These are phyloP conservation scores for Notoglanidium macrostoma DNA, from an alignment of 2,797 vertebrate species.

Conservation along the genomic window DNA sequence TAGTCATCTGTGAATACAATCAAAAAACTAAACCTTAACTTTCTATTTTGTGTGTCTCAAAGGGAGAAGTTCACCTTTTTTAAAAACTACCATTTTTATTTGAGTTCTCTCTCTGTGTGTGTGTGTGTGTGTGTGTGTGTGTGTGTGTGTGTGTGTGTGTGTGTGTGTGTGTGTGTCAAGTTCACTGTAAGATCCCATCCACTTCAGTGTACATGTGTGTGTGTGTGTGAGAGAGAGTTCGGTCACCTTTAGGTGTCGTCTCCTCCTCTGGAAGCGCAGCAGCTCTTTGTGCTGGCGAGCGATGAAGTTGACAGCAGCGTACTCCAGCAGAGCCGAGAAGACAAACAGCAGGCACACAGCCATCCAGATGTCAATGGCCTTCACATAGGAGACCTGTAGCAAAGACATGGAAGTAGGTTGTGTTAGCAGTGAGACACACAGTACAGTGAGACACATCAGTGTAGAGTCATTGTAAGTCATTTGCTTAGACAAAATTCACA, in stretches of 20 bases:
- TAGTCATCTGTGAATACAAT: too few relatives aligned
- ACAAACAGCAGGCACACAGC: conserved; percentile 96
- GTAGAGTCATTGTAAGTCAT: conserved; percentile 23
- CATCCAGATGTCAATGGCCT: conserved; percentile 99
- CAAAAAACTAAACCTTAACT: too few relatives aligned
- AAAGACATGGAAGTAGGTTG: conserved; percentile 7
- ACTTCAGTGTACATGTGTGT: conserved; percentile 34
- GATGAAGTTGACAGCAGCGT: conserved; percentile 97
- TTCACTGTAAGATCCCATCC: conserved; percentile 11
- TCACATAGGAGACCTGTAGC: conserved; percentile 93
- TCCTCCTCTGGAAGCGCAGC: conserved; percentile 92
- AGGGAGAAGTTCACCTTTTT: neutral
- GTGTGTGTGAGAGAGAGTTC: neutral
- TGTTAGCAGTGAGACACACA: conserved; percentile 27
- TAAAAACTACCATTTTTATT: too few relatives aligned
- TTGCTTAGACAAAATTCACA: conserved; percentile 38
- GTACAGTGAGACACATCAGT: conserved; percentile 16
- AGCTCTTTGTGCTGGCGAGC: conserved; percentile 99
- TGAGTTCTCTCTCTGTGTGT: too few relatives aligned
- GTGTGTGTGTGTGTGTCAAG: neutral
- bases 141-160: too few relatives aligned
- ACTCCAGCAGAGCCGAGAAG: conserved; percentile 95
- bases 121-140: too few relatives aligned
- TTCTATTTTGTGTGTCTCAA: neutral
- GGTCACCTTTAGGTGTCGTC: conserved; percentile 95